A percentile compares a stretch with the other conserved stretches of the same genome.
Evolutionary conservation across 2,113 vertebrate species (phyloP).

Genomic region (Pleuronectes platessa): DNA sequence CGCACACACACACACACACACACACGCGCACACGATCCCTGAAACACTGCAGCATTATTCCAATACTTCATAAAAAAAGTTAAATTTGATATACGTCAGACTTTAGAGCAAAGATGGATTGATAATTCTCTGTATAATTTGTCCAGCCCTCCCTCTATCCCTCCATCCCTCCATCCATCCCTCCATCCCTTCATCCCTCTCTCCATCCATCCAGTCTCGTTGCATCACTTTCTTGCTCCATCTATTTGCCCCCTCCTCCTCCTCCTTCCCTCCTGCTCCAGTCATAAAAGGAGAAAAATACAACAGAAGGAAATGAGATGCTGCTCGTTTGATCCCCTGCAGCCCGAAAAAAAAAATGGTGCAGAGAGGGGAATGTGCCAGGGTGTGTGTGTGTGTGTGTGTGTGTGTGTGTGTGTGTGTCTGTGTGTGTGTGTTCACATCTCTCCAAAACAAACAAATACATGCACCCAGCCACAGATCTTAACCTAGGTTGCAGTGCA

Average conservation of each 20-base stretch:
- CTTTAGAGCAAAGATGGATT: conserved; percentile 49
- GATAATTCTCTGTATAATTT: conserved; percentile 36
- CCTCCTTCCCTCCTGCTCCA: conserved; percentile 7
- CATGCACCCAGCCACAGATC: conserved; percentile 19
- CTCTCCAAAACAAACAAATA: conserved; percentile 8
- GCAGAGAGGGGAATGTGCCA: conserved; percentile 34
- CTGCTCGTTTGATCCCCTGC: conserved; percentile 52
- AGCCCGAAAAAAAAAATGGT: conserved; percentile 41
- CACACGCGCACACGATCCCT: conserved; percentile 20
- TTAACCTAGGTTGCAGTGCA: conserved; percentile 19
- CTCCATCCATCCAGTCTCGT: conserved; percentile 4
- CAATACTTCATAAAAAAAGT: conserved; percentile 61
- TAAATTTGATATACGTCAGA: conserved; percentile 51
- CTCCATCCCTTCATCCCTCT: background rate
- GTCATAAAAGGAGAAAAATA: conserved; percentile 58
- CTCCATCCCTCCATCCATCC: background rate
- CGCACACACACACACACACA: conserved; percentile 12
- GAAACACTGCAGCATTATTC: conserved; percentile 59
- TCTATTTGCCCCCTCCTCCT: conserved; percentile 4
- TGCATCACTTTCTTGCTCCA: conserved; percentile 31
- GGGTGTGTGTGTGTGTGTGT: conserved; percentile 5
- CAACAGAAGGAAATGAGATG: conserved; percentile 62
- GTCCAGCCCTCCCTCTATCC: background rate
- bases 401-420: background rate
- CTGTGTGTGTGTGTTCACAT: background rate